Evolutionary conservation across 2,797 vertebrate species (phyloP).

Genomic region (Pangasius macronema): DNA sequence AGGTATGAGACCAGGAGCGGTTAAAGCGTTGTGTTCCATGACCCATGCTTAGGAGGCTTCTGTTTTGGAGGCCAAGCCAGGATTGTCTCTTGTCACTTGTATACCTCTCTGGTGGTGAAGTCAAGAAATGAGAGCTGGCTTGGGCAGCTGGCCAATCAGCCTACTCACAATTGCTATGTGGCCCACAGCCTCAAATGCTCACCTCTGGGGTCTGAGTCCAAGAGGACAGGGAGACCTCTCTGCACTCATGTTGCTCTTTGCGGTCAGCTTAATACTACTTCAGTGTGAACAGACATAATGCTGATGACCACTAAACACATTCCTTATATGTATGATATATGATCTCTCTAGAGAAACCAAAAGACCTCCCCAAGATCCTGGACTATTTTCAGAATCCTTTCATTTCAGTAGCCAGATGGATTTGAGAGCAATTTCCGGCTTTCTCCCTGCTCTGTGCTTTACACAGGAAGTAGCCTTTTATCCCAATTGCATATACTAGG

Average conservation of each 20-base stretch:
- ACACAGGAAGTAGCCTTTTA: conserved; percentile 33
- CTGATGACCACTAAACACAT: conserved; percentile 28
- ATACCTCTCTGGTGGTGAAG: conserved; percentile 62
- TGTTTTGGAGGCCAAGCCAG: conserved; percentile 59
- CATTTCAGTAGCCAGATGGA: conserved; percentile 23
- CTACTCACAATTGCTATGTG: conserved; percentile 53
- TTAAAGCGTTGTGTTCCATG: conserved; percentile 17
- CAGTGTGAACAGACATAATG: conserved; percentile 35
- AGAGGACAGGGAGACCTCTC: conserved; percentile 44
- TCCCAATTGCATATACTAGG: conserved; percentile 21
- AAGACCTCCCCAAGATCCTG: neutral
- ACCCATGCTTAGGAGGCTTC: conserved; percentile 42
- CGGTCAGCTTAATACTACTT: conserved; percentile 42
- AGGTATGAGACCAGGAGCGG: conserved; percentile 19
- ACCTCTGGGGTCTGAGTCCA: conserved; percentile 62
- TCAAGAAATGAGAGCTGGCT: conserved; percentile 69
- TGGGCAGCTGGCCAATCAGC: conserved; percentile 59
- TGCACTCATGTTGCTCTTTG: conserved; percentile 49
- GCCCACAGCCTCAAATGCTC: conserved; percentile 57
- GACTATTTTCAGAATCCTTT: conserved; percentile 34
- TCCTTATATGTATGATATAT: too few relatives aligned
- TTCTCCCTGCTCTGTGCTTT: conserved; percentile 6
- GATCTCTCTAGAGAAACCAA: conserved; percentile 5
- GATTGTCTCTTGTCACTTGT: conserved; percentile 72
- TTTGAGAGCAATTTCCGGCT: conserved; percentile 29